Conservation (phyloP, 1,140 invertebrate genomes). For the Papilio polytes region DNA sequence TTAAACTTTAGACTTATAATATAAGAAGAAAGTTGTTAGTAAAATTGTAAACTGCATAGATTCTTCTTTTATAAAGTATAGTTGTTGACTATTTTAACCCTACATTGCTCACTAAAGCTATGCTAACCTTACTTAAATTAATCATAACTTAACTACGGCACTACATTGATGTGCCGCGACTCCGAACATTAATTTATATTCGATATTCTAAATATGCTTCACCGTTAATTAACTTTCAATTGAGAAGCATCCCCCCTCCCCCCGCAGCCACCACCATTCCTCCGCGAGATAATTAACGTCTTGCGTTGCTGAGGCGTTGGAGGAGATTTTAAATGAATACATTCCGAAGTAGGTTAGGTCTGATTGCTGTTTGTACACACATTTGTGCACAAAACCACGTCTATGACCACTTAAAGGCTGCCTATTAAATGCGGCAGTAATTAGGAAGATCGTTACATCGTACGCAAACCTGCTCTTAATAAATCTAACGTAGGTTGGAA, state of each 20-base stretch:
- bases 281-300: constrained; percentile 35
- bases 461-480: not conserved
- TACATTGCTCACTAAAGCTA: not conserved
- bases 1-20: too few species aligned
- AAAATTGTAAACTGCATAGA: too few species aligned
- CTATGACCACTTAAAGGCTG: not conserved
- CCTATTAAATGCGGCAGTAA: constrained; percentile 2
- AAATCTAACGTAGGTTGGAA: not conserved
- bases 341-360: constrained; percentile 35
- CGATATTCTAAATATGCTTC: constrained; percentile 25
- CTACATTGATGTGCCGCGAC: not conserved
- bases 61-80: too few species aligned
- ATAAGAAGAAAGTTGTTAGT: too few species aligned
- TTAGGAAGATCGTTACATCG: constrained; percentile 3
- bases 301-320: constrained; percentile 9
- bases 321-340: constrained; percentile 30
- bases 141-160: not conserved
- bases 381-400: not conserved
- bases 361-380: constrained; percentile 20
- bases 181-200: not conserved
- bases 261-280: not conserved
- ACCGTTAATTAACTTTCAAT: constrained; percentile 26
- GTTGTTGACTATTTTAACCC: not conserved
- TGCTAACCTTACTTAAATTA: not conserved
- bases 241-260: not conserved